Base-by-base conservation (phyloP, 2,888 invertebrate genomes). In the Eubasilissa splendida region DNA sequence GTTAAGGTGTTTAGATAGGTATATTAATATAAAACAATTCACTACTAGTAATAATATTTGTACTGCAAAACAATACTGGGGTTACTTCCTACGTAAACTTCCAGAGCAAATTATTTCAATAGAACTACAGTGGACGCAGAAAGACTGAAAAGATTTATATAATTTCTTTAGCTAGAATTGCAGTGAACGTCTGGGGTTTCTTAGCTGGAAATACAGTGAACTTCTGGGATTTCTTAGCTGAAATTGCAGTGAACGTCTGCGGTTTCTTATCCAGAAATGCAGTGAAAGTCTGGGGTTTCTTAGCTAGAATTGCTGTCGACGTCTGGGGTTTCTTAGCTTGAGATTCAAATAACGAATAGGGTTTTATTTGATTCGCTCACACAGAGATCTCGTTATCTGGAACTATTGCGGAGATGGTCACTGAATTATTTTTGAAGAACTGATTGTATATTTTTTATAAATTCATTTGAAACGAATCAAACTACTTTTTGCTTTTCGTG, bases 111-210 rank as follows among this genome's bases (percentile, higher is more conserved):
- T 56, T 54, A 78, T 68, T 71, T 80, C 70, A 53, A 77, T 76
- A 33, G 63, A 77, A 70, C 60, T 59, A 63, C 56, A 80, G 73
- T 82, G 81, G 76, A 80, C 76, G 82, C 83, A 82, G 82, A 82
- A 83, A 83, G 83, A 83, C 83, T 83, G 83, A 83, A 82, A 42
- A 50, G 77, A 59, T 63, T 74, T 12, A 66, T 58, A 65, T 76
- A 33, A 68, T 65, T 63, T 79, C 52, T 59, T 73, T 79, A 74
- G 74, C 78, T 78, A 73, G 78, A 76, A 53, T 42, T n/a, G 63
- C 75, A 7, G 60, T 42, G 42, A 42, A 42, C 42, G 42, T 42
- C 42, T 42, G 4, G 42, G 42, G 42, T 42, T 42, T 42, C 42
- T 42, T 7, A 42, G 4, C 42, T 42, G 7, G 7, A 42, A 42